phyloP scores from a whole-genome alignment of 2,888 invertebrate genomes.

The Adela reaumurella region DNA sequence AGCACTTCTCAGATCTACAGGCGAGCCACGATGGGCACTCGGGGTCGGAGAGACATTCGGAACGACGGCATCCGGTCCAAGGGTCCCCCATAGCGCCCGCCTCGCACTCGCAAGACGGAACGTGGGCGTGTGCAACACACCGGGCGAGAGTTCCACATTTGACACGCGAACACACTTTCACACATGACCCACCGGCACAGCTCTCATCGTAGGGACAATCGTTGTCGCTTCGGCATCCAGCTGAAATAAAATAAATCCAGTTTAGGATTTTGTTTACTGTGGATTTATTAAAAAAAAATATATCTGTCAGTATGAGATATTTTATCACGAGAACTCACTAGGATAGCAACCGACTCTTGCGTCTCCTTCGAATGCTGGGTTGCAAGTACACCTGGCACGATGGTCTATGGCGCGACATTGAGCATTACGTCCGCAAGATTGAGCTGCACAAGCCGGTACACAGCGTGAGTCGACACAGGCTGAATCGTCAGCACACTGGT shows the following conservation, averaged over 20 bases:
- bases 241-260: too few relatives aligned
- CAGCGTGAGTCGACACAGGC: constrained; percentile 77
- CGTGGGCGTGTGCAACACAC: constrained; percentile 75
- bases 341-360: constrained; percentile 74
- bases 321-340: too few relatives aligned
- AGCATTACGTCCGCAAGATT: constrained; percentile 73
- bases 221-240: constrained; percentile 80
- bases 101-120: constrained; percentile 74
- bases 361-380: constrained; percentile 80
- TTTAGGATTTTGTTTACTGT: too few relatives aligned
- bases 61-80: constrained; percentile 69
- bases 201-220: constrained; percentile 81
- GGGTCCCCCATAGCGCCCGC: constrained; percentile 77
- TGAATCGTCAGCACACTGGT: constrained; percentile 78
- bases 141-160: constrained; percentile 79
- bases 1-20: constrained; percentile 74
- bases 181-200: constrained; percentile 77
- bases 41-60: constrained; percentile 70
- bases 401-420: constrained; percentile 76
- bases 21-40: constrained; percentile 79
- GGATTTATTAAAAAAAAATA: too few relatives aligned
- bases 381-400: constrained; percentile 77
- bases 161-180: constrained; percentile 73
- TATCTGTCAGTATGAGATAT: too few relatives aligned
- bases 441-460: constrained; percentile 68